Evolutionary conservation across 30 jellyfish, hydroid and myxozoan genomes (phyloP).

Genomic region (Nemopilema nomurai): DNA sequence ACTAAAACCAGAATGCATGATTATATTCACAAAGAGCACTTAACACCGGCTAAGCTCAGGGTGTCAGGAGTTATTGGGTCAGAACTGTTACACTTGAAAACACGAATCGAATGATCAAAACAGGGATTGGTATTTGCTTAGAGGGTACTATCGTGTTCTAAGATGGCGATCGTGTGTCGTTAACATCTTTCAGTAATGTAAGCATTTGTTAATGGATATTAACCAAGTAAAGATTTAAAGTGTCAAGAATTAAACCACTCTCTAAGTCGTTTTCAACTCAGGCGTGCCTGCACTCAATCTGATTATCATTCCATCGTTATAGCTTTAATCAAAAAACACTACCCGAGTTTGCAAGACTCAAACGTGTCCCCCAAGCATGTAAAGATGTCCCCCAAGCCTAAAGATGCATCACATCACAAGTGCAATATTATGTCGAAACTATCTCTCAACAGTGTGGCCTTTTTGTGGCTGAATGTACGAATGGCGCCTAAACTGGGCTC

Average conservation of each 20-base stretch:
- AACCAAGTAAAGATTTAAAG: not conserved
- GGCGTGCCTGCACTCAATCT: not conserved
- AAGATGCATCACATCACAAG: not conserved
- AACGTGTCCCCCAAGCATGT: not conserved
- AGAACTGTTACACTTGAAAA: not conserved
- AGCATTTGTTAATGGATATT: not conserved
- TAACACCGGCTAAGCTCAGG: not conserved
- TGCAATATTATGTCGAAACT: too few species aligned
- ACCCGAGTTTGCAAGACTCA: not conserved
- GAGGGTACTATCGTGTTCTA: not conserved
- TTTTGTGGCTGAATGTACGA: too few species aligned
- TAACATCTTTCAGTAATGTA: not conserved
- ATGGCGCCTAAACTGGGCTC: too few species aligned
- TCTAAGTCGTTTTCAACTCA: not conserved
- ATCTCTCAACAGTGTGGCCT: too few species aligned
- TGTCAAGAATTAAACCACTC: not conserved
- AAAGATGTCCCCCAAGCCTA: not conserved
- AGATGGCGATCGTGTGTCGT: not conserved
- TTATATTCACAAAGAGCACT: constrained; percentile 45
- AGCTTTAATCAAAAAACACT: not conserved
- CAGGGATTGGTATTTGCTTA: not conserved
- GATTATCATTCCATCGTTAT: not conserved
- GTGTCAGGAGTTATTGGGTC: not conserved
- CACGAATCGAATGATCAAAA: not conserved
- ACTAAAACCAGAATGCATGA: not conserved